A percentile compares a stretch with the other conserved stretches of the same genome.
Conservation (phyloP, 2,113 vertebrate genomes). For the Nerophis lumbriciformis region DNA sequence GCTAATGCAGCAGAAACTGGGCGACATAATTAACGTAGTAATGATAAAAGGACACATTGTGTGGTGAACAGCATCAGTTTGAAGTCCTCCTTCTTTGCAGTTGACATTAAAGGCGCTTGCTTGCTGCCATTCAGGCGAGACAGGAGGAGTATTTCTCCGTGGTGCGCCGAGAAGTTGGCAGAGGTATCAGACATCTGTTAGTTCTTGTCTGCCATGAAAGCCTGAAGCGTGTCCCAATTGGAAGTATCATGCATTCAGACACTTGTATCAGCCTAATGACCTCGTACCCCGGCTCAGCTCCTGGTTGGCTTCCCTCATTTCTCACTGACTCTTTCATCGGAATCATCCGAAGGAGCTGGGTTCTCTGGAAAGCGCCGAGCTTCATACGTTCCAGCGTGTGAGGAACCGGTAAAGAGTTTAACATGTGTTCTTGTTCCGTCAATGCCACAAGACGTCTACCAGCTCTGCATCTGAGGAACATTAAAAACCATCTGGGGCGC, state of each 20-base stretch:
- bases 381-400: slow-evolving; percentile 53
- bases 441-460: slow-evolving; percentile 36
- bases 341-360: slow-evolving; percentile 44
- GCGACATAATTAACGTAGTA: background rate
- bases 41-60: background rate
- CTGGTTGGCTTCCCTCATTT: slow-evolving; percentile 45
- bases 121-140: slow-evolving; percentile 40
- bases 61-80: background rate
- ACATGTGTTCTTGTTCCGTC: slow-evolving; percentile 51
- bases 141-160: slow-evolving; percentile 34
- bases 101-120: slow-evolving; percentile 27
- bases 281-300: slow-evolving; percentile 37
- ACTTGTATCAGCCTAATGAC: slow-evolving; percentile 63
- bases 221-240: slow-evolving; percentile 55
- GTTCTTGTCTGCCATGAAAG: slow-evolving; percentile 61
- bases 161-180: slow-evolving; percentile 61
- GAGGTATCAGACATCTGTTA: slow-evolving; percentile 69
- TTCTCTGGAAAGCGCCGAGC: slow-evolving; percentile 40
- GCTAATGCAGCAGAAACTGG: too few species aligned
- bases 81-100: background rate
- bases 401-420: slow-evolving; percentile 40
- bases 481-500: slow-evolving; percentile 63
- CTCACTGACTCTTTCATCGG: slow-evolving; percentile 5
- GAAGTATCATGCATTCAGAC: slow-evolving; percentile 55
- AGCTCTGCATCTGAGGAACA: slow-evolving; percentile 46